These are phyloP conservation scores for Zoanthus gigantus DNA, from an alignment of 92 coral and sea anemone species.

Conservation along the genomic window DNA sequence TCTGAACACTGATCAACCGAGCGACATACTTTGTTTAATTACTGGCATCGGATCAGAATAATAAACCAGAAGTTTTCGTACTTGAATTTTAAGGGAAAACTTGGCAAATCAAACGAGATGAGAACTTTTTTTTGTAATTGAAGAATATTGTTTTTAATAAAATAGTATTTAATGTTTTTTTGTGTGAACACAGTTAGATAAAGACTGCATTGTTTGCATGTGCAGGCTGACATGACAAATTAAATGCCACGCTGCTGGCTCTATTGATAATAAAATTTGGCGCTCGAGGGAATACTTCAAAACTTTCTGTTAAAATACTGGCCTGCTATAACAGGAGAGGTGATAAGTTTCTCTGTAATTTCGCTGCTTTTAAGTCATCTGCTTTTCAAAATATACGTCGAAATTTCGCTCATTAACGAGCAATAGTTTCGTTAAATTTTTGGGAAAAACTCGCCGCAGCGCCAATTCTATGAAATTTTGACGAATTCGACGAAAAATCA, in stretches of 20 bases:
- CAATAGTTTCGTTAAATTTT: neutral
- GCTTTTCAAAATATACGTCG: neutral
- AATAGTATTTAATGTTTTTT: neutral
- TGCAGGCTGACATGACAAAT: neutral
- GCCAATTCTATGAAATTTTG: neutral
- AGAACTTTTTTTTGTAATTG: neutral
- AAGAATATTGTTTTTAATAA: neutral
- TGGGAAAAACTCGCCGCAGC: neutral
- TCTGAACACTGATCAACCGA: neutral
- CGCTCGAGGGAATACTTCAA: no score
- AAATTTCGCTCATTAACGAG: neutral
- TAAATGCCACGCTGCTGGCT: neutral
- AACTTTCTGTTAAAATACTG: no score
- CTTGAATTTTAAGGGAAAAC: neutral
- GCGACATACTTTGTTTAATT: neutral
- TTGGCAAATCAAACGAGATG: neutral
- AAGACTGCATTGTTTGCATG: neutral
- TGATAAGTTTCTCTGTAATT: slow-evolving; percentile 9
- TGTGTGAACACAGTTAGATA: neutral
- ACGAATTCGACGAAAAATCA: neutral
- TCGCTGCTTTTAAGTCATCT: slow-evolving; percentile 7
- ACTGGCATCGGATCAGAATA: neutral
- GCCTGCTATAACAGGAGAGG: neutral
- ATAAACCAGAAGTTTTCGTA: neutral
- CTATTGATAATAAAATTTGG: neutral